A percentile compares a stretch with the other conserved stretches of the same genome.
phyloP scores from a whole-genome alignment of 2,888 invertebrate species.

The Drosophila vallismaia region DNA sequence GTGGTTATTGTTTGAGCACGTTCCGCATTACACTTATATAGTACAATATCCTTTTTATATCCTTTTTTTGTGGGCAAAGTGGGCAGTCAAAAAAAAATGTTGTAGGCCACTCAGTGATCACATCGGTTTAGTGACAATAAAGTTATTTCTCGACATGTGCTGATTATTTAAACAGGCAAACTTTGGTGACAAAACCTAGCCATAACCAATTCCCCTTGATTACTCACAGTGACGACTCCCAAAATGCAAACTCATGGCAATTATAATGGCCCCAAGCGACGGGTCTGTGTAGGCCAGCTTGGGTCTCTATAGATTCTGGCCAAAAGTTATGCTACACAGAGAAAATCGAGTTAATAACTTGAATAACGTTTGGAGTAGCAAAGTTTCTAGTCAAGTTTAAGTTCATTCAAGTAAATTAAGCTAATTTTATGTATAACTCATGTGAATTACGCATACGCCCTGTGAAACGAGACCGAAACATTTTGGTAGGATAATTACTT shows the following conservation, averaged over 20 bases:
- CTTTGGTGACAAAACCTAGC: conserved; percentile 14
- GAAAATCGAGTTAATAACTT: background rate
- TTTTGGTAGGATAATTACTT: background rate
- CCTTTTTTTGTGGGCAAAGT: conserved; percentile 11
- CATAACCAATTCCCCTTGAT: conserved; percentile 33
- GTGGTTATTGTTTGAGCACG: conserved; percentile 39
- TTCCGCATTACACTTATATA: conserved; percentile 3
- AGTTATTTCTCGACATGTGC: conserved; percentile 25
- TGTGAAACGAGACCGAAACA: background rate
- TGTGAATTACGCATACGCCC: background rate
- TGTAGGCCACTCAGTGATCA: background rate
- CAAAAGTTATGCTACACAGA: conserved; percentile 6
- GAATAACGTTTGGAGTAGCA: background rate
- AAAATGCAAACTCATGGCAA: conserved; percentile 43
- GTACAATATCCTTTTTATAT: conserved; percentile 4
- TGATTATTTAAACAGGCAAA: conserved; percentile 21
- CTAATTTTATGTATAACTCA: background rate
- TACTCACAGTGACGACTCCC: conserved; percentile 8
- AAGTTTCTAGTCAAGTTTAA: background rate
- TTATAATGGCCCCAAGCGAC: conserved; percentile 41
- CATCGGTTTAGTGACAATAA: conserved; percentile 16
- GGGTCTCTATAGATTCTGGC: background rate
- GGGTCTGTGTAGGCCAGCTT: conserved; percentile 8
- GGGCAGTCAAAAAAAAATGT: conserved; percentile 25
- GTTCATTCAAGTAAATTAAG: too few species aligned